Evolutionary conservation across 2,888 invertebrate species (phyloP), one percentile per base, ranked within the genome.

Genomic region (Ophion obscuratus): DNA sequence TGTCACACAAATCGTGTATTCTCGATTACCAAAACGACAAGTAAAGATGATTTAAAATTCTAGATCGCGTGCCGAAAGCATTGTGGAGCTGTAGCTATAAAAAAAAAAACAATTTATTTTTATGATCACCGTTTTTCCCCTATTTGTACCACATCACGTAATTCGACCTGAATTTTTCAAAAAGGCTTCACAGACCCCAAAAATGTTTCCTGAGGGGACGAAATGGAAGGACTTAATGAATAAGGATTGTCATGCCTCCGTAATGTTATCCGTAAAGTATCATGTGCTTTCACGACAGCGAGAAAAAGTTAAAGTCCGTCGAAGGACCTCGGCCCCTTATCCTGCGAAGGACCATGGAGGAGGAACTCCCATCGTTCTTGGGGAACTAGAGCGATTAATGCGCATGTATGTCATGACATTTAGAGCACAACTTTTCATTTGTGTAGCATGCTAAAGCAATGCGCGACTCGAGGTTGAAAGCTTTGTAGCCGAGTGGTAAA

Each of bases 371-470:
- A 59, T 61, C 27, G n/a, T 61, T 20, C 11, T 27, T 11, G 36
- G 44, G 66, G 71, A 77, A 73, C 66, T 73, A 27, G 71, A 47
- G 59, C 71, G 44, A 71, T 78, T 78, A 59, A 70, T 44, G 24
- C 17, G 20, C 61, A 66, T 62, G 47, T 64, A 44, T n/a, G 7
- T 27, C 44, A 27, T 70, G 61, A 2, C 24, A 44, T 75, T 11
- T 24, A 36, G 17, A 76, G 4, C 70, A 20, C 36, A 47, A 44
- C 64, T 66, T 36, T 70, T 40, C 36, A 74, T 74, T 82, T 53
- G 9, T 64, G 0, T 36, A 40, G 53, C 64, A n/a, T 40, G 27
- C 62, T 31, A 76, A 64, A 27, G 62, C 57, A 57, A 81, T 47
- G 47, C 31, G 70, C 68, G 53, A 76, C 14, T 47, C 76, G 76